phyloP scores from a whole-genome alignment of 2,888 invertebrate genomes.

The Tinea semifulvella region DNA sequence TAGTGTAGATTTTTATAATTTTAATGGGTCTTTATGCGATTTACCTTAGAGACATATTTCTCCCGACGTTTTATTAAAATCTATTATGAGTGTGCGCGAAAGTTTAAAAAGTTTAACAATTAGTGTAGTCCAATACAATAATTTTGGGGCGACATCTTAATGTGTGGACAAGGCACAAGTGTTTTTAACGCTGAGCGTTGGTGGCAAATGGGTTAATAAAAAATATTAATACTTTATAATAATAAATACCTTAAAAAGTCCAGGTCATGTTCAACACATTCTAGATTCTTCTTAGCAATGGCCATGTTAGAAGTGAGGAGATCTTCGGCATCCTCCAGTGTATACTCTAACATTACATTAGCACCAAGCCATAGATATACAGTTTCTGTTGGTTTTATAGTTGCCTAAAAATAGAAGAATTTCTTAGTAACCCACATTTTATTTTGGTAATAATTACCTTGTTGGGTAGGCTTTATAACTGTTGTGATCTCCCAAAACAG shows the following conservation, averaged over 20 bases:
- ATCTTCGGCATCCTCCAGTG: slow-evolving; percentile 87
- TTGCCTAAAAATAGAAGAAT: slow-evolving; percentile 69
- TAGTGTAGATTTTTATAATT: too few relatives aligned
- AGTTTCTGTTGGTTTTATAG: slow-evolving; percentile 87
- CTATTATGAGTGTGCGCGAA: too few relatives aligned
- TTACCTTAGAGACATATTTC: too few relatives aligned
- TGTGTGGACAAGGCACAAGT: too few relatives aligned
- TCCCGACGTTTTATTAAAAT: too few relatives aligned
- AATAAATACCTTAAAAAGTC: slow-evolving; percentile 84
- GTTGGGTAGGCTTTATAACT: not conserved
- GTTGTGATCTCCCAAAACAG: not conserved
- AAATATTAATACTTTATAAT: not conserved
- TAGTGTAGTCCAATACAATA: too few relatives aligned
- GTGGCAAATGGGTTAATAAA: too few relatives aligned
- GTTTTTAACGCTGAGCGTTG: too few relatives aligned
- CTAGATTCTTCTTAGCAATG: slow-evolving; percentile 84
- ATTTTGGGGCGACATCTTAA: too few relatives aligned
- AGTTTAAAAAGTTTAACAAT: too few relatives aligned
- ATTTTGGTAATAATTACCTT: not conserved
- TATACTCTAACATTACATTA: slow-evolving; percentile 98
- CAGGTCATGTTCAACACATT: slow-evolving; percentile 89
- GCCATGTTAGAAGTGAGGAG: slow-evolving; percentile 84
- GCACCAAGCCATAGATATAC: slow-evolving; percentile 88
- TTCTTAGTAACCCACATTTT: not conserved
- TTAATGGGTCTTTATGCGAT: too few relatives aligned